These are phyloP conservation scores for Neofelis nebulosa DNA, from an alignment of 2,113 vertebrate species.

Conservation along the genomic window DNA sequence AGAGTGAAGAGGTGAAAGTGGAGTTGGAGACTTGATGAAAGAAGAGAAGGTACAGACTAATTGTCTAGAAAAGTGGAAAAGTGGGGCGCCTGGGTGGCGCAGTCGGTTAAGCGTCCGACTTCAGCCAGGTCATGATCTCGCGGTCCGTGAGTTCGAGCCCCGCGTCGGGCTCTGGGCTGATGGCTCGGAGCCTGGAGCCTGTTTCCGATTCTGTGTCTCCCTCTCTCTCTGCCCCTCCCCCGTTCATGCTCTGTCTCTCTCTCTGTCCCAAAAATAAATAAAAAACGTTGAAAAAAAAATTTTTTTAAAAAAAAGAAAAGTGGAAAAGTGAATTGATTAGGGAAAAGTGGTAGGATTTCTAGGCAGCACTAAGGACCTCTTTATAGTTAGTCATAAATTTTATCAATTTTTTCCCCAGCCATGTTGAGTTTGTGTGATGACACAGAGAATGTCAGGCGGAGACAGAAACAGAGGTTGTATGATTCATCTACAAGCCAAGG, in stretches of 20 bases:
- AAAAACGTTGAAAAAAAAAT: no score
- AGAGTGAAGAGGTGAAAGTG: neutral
- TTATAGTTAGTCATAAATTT: neutral
- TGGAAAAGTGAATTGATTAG: neutral
- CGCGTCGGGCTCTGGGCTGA: no score
- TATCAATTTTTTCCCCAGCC: neutral
- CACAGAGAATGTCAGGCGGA: neutral
- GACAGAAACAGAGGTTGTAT: neutral
- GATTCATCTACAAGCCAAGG: neutral
- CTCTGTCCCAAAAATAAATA: no score
- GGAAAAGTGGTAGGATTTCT: neutral
- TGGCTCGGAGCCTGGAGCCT: no score
- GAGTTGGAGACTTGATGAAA: neutral
- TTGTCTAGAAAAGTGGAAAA: neutral
- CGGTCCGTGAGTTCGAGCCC: no score
- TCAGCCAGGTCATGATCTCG: no score
- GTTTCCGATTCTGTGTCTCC: no score
- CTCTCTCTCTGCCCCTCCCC: no score
- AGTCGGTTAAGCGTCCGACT: no score
- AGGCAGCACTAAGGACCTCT: neutral
- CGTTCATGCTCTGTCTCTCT: no score
- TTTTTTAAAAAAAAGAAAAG: no score
- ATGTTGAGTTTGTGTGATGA: neutral
- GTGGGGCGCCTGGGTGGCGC: no score
- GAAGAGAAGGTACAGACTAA: neutral